These are phyloP conservation scores for Gasteruption jaculator DNA, from an alignment of 2,888 invertebrate genomes.

Conservation along the genomic window DNA sequence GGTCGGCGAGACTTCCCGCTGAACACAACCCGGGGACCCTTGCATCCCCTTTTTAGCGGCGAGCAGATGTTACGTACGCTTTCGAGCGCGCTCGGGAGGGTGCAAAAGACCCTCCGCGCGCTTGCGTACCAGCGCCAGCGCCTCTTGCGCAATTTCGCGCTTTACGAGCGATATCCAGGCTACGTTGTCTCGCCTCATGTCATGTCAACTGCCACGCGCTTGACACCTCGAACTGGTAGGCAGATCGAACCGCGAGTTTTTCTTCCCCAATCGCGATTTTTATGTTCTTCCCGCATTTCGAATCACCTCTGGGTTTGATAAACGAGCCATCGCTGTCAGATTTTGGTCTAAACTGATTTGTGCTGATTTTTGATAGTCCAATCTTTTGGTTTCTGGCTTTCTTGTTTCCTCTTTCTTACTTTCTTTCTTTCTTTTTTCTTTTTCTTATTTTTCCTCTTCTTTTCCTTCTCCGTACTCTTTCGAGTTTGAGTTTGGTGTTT, in stretches of 20 bases:
- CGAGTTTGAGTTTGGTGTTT: no score
- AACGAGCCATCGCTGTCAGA: conserved; percentile 14
- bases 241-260: conserved; percentile 14
- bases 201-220: conserved; percentile 45
- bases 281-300: conserved; percentile 9
- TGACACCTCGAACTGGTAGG: conserved; percentile 29
- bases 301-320: conserved; percentile 18
- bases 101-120: neutral
- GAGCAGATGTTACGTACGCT: neutral
- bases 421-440: conserved; percentile 11
- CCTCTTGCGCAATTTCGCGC: conserved; percentile 25
- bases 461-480: neutral
- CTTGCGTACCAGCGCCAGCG: neutral
- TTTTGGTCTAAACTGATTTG: conserved; percentile 7
- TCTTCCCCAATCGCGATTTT: conserved; percentile 3
- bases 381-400: neutral
- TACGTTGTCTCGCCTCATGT: conserved; percentile 28
- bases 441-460: conserved; percentile 5
- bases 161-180: conserved; percentile 1
- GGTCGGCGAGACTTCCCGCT: no score
- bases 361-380: conserved; percentile 9
- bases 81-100: conserved; percentile 15
- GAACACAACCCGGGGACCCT: no score
- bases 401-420: neutral
- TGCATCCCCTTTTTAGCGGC: conserved; percentile 2